A percentile compares a stretch with the other conserved stretches of the same genome.
These are phyloP conservation scores for Galagoides demidoff DNA, from an alignment of 2,797 vertebrate genomes.

Conservation along the genomic window DNA sequence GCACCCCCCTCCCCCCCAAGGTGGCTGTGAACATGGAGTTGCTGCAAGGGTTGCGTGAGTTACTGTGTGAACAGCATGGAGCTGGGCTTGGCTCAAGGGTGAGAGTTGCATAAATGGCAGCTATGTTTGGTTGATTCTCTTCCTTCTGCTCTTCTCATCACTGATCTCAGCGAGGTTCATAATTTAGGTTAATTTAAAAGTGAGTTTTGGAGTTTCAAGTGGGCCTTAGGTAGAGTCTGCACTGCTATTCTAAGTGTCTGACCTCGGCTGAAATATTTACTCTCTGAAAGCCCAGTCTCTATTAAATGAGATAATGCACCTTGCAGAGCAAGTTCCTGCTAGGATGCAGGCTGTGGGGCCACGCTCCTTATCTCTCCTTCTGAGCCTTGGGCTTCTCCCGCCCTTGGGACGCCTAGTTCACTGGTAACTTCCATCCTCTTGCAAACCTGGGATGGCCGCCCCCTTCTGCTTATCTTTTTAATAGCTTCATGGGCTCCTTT, in stretches of 20 bases:
- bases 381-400: no score
- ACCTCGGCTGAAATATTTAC: not conserved
- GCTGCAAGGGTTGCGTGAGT: not conserved
- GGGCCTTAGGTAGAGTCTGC: not conserved
- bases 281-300: not conserved
- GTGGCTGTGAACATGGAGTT: not conserved
- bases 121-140: not conserved
- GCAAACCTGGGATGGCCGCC: not conserved
- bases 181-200: not conserved
- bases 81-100: accelerated
- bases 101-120: not conserved
- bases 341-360: not conserved
- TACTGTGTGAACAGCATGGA: not conserved
- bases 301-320: not conserved
- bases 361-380: not conserved
- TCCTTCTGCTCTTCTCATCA: not conserved
- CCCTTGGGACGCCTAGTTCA: not conserved
- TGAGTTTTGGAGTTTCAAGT: not conserved
- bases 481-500: not conserved
- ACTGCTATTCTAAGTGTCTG: not conserved
- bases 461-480: no score
- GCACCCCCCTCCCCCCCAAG: not conserved
- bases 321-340: accelerated
- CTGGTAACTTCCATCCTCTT: accelerated
- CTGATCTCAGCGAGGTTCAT: not conserved